phyloP scores from a whole-genome alignment of 2,113 vertebrate genomes.

The Redunca redunca region DNA sequence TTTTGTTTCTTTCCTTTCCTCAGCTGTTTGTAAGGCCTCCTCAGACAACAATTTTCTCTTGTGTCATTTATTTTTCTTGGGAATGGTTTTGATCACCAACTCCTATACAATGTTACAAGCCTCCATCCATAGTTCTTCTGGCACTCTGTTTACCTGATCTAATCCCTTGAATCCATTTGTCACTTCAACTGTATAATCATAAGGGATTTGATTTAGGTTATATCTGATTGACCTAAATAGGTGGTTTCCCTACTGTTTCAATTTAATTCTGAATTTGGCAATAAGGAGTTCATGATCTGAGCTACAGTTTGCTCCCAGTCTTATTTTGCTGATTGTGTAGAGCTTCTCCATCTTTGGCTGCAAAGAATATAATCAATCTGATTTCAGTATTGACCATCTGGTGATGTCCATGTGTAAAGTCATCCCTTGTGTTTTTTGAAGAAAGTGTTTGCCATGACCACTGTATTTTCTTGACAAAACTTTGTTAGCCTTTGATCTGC shows the following conservation, averaged over 20 bases:
- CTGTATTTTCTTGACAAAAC: not conserved
- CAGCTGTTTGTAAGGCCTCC: not conserved
- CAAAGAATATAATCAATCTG: not conserved
- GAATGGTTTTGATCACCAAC: not conserved
- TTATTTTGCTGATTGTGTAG: not conserved
- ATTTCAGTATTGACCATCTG: not conserved
- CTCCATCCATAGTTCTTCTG: not conserved
- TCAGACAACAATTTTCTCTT: not conserved
- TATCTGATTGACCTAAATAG: not conserved
- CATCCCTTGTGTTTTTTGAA: not conserved
- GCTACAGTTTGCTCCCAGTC: not conserved
- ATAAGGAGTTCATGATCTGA: not conserved
- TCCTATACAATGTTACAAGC: not conserved
- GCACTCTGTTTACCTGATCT: not conserved
- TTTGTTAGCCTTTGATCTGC: not conserved
- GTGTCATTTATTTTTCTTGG: not conserved
- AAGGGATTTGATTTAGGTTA: not conserved
- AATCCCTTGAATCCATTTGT: not conserved
- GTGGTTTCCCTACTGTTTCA: not conserved
- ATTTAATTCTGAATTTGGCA: not conserved
- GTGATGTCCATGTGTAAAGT: not conserved
- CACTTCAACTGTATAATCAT: not conserved
- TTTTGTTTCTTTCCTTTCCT: not conserved
- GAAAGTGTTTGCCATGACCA: not conserved
- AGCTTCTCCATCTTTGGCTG: not conserved